Percentiles rank a stretch among this genome's conserved stretches.
phyloP scores from a whole-genome alignment of 2,797 vertebrate genomes.

The Bovichtus diacanthus region DNA sequence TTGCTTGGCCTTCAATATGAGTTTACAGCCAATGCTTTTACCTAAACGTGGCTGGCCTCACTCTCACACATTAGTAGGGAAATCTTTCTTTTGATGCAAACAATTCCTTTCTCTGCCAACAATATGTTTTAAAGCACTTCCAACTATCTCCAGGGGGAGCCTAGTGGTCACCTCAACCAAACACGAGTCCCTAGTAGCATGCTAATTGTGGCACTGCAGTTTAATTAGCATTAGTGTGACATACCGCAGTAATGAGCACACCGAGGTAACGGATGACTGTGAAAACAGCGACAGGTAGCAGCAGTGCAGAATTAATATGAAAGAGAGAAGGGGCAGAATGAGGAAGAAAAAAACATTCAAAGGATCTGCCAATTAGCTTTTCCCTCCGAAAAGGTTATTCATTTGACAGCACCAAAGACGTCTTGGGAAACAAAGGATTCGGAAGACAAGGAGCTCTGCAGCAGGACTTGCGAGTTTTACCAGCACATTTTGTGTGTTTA shows the following conservation, averaged over 20 bases:
- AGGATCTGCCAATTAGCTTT: conserved; percentile 74
- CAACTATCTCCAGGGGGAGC: conserved; percentile 37
- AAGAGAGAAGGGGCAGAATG: conserved; percentile 2
- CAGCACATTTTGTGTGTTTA: conserved; percentile 57
- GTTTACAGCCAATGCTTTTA: not conserved
- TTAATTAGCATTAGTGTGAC: conserved; percentile 72
- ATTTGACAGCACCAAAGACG: conserved; percentile 63
- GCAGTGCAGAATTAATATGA: conserved; percentile 66
- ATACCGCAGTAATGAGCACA: conserved; percentile 71
- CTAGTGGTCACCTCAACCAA: conserved; percentile 44
- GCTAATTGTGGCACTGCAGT: conserved; percentile 68
- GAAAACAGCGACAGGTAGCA: conserved; percentile 69
- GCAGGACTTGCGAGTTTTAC: conserved; percentile 63
- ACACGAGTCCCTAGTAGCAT: conserved; percentile 55
- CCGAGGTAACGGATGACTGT: conserved; percentile 69
- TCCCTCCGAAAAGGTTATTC: conserved; percentile 74
- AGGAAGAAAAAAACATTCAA: conserved; percentile 44
- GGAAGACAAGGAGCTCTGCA: conserved; percentile 41
- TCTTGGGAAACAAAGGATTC: conserved; percentile 63
- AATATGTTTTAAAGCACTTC: conserved; percentile 47
- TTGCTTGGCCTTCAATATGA: not conserved
- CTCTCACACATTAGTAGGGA: not conserved
- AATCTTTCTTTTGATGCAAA: conserved; percentile 51
- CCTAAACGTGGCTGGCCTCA: conserved; percentile 9
- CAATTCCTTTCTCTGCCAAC: conserved; percentile 36